Conservation (phyloP, 2,113 vertebrate species). For the Myiozetetes cayanensis region DNA sequence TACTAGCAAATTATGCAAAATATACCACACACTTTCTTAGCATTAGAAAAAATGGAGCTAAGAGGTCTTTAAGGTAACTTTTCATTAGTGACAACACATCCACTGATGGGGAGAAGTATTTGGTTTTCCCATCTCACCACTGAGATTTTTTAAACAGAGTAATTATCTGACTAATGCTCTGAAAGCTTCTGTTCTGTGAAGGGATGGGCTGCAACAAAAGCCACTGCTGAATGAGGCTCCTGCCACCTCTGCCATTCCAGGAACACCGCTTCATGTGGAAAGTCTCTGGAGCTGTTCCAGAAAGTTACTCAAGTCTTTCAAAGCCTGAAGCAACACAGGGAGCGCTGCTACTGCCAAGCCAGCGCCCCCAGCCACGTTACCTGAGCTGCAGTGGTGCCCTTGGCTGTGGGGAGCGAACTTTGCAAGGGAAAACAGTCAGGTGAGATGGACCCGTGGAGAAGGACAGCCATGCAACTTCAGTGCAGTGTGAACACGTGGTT, state of each 20-base stretch:
- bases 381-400: background rate
- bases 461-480: background rate
- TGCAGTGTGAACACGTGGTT: background rate
- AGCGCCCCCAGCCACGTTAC: background rate
- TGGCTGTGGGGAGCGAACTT: background rate
- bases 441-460: fast-evolving
- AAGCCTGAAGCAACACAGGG: fast-evolving
- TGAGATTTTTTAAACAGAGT: background rate
- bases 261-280: background rate
- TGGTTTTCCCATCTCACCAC: background rate
- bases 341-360: background rate
- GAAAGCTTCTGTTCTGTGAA: background rate
- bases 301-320: background rate
- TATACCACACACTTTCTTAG: background rate
- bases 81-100: background rate
- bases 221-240: background rate
- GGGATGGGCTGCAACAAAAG: background rate
- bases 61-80: background rate
- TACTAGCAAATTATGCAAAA: background rate
- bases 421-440: background rate
- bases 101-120: background rate
- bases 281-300: background rate
- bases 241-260: background rate
- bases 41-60: background rate
- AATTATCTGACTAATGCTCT: background rate